These are phyloP conservation scores for Brachionus rubens DNA, from an alignment of 1,140 invertebrate genomes.

Conservation along the genomic window DNA sequence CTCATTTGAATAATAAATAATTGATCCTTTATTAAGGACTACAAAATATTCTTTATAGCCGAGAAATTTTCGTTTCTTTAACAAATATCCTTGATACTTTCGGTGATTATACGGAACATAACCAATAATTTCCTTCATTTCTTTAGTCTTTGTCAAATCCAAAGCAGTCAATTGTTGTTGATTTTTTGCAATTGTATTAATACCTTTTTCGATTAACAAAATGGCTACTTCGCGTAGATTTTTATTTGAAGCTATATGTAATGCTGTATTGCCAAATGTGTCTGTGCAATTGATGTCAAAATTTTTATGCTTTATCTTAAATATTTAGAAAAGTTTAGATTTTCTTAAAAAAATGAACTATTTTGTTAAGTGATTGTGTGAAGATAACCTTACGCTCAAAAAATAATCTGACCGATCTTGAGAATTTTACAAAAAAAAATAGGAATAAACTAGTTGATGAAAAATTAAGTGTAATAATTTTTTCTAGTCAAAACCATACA, in stretches of 20 bases:
- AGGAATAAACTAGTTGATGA: too few species aligned
- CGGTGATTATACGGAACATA: slow-evolving; percentile 15
- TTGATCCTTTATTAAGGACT: slow-evolving; percentile 15
- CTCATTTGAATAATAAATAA: slow-evolving; percentile 44
- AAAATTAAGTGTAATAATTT: too few species aligned
- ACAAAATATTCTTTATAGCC: slow-evolving; percentile 44
- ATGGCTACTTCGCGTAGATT: slow-evolving; percentile 69
- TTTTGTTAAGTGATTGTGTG: too few species aligned
- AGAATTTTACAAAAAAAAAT: too few species aligned
- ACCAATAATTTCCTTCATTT: slow-evolving; percentile 62
- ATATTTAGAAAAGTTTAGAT: not conserved
- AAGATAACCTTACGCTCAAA: too few species aligned
- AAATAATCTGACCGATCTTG: too few species aligned
- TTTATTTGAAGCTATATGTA: slow-evolving; percentile 69
- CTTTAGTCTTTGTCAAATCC: slow-evolving; percentile 65
- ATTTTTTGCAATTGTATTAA: slow-evolving; percentile 60
- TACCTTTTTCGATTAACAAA: slow-evolving; percentile 67
- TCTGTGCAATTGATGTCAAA: slow-evolving; percentile 63
- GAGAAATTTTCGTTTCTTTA: slow-evolving; percentile 38
- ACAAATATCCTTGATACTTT: slow-evolving; percentile 34
- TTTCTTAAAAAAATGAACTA: too few species aligned
- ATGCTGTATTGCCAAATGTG: slow-evolving; percentile 67
- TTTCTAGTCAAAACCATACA: too few species aligned
- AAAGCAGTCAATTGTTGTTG: slow-evolving; percentile 62
- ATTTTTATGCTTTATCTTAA: slow-evolving; percentile 56